Base-by-base conservation (phyloP, 2,888 invertebrate genomes). In the Melieria picta region DNA sequence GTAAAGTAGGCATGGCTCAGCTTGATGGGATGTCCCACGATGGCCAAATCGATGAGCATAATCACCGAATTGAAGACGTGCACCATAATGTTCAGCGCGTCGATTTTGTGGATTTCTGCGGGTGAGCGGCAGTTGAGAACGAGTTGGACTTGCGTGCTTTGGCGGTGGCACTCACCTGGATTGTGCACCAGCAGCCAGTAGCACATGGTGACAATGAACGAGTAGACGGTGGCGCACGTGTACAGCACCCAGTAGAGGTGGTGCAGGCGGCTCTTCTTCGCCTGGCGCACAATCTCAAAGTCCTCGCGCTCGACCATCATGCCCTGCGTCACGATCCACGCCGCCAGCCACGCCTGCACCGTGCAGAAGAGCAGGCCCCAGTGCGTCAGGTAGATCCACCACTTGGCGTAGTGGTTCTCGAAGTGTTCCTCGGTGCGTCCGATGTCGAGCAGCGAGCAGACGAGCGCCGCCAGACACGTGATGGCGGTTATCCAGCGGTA, bases 1-100 rank as follows among this genome's bases (percentile, higher is more conserved):
- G 92, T 89, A 86, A 91, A 91, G 87, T 80, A 92, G 79, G 81
- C 86, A 78, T 87, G 87, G 78, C 84, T 85, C 80, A 87, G 80
- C 76, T 91, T 89, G 13, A 91, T 88, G 5, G 95, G 94, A 79
- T 93, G 91, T n/a, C 90, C 90, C n/a, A 91, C 90, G 58, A 92
- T 85, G 74, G 90, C 87, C 77, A 94, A 84, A 82, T 95, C 93
- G 9, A 91, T 80, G 61, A 94, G 80, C 91, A 94, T 93, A 79
- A 93, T 85, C 60, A 93, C 83, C 9, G 93, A 91, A 87, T 95
- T 95, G 78, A 91, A 88, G 69, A 87, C 86, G 76, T 87, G 87
- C 45, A 87, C 87, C 87, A 87, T 87, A 52, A 87, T 85, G 79
- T 87, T 87, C 50, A 87, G 80, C 7, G 86, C 80, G 77, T 87